These are phyloP conservation scores for Dryobota labecula DNA, from an alignment of 2,888 invertebrate species.

Conservation along the genomic window DNA sequence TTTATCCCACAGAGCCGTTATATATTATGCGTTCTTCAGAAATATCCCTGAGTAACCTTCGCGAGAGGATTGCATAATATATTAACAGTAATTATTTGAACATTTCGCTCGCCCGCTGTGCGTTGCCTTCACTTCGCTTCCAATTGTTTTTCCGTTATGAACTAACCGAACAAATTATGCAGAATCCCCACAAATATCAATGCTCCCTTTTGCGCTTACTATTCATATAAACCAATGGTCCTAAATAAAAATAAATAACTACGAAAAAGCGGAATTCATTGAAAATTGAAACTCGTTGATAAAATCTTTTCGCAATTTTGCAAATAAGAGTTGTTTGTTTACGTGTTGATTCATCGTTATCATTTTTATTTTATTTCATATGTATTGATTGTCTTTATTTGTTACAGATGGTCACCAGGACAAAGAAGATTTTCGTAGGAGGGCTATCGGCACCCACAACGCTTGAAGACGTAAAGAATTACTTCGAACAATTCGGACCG, in stretches of 20 bases:
- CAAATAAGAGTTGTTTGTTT: conserved; percentile 41
- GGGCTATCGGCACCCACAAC: conserved; percentile 99
- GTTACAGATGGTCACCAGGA: conserved; percentile 99
- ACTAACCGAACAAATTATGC: conserved; percentile 47
- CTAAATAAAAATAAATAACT: conserved; percentile 40
- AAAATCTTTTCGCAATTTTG: conserved; percentile 32
- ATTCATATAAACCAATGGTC: conserved; percentile 27
- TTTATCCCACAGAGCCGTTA: conserved; percentile 64
- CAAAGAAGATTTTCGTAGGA: conserved; percentile 99
- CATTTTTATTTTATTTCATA: conserved; percentile 26
- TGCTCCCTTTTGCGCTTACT: conserved; percentile 31
- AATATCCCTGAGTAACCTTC: conserved; percentile 76
- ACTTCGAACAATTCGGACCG: conserved; percentile 99
- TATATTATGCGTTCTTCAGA: conserved; percentile 78
- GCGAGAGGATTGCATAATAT: conserved; percentile 83
- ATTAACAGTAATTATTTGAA: conserved; percentile 86
- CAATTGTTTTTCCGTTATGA: conserved; percentile 79
- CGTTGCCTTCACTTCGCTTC: conserved; percentile 67
- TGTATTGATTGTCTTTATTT: conserved; percentile 62
- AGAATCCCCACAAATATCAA: conserved; percentile 46
- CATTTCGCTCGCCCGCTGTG: conserved; percentile 74
- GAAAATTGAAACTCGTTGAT: conserved; percentile 34
- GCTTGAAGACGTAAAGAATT: conserved; percentile 99
- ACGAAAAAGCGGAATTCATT: conserved; percentile 42
- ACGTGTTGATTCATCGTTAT: conserved; percentile 28